Percentiles rank a stretch among this genome's conserved stretches.
phyloP scores from a whole-genome alignment of 2,888 invertebrate genomes.

The Coecobrya sp. region DNA sequence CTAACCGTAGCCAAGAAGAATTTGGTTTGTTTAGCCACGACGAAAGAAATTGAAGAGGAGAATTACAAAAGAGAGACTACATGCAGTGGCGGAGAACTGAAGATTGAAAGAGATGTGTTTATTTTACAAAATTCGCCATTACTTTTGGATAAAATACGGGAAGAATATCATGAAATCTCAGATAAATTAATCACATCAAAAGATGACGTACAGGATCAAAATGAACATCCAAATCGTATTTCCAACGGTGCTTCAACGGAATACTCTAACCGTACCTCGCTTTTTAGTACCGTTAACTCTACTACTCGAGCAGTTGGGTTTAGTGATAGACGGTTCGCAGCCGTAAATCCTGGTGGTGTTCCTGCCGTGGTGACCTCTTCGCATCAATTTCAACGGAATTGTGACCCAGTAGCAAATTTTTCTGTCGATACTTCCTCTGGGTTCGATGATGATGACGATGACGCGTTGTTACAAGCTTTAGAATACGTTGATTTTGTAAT shows the following conservation, averaged over 20 bases:
- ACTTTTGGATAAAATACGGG: constrained; percentile 34
- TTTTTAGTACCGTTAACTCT: not conserved
- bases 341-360: not conserved
- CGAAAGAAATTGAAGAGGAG: not conserved
- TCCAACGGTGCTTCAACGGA: not conserved
- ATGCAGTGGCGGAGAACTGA: too few relatives aligned
- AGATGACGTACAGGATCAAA: not conserved
- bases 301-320: too few relatives aligned
- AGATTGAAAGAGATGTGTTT: constrained; percentile 35
- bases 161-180: constrained; percentile 56
- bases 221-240: not conserved
- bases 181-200: not conserved
- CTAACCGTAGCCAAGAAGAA: constrained; percentile 78
- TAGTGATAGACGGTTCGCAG: too few relatives aligned
- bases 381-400: not conserved
- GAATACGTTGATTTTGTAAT: constrained; percentile 70
- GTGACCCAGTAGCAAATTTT: not conserved
- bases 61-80: constrained; percentile 9
- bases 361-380: not conserved
- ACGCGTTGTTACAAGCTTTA: constrained; percentile 70
- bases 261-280: not conserved
- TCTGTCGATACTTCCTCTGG: constrained; percentile 36
- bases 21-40: constrained; percentile 77
- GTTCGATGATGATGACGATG: constrained; percentile 80
- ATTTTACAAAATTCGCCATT: constrained; percentile 59